Conservation (phyloP, 2,888 invertebrate species). For the Harpalus rubripes region DNA sequence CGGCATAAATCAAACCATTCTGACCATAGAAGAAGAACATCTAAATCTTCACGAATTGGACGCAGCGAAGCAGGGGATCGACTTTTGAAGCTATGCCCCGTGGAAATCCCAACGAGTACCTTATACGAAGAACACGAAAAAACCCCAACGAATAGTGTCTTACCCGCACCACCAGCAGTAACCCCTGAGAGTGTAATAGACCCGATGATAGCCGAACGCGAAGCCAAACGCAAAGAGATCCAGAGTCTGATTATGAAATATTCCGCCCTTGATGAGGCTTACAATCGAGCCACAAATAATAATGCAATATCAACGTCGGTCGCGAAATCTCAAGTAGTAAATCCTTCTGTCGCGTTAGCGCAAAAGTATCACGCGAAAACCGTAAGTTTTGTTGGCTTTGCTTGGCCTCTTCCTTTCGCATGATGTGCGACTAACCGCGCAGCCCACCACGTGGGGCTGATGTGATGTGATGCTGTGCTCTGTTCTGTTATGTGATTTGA, state of each 20-base stretch:
- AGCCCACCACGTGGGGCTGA: conserved; percentile 63
- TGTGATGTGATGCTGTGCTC: conserved; percentile 69
- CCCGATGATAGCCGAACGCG: conserved; percentile 84
- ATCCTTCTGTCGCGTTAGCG: conserved; percentile 74
- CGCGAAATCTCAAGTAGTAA: conserved; percentile 68
- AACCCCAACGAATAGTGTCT: conserved; percentile 54
- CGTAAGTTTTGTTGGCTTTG: conserved; percentile 74
- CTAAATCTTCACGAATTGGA: conserved; percentile 81
- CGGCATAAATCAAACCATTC: conserved; percentile 76
- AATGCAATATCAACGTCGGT: conserved; percentile 59
- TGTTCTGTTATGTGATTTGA: conserved; percentile 69
- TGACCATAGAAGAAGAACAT: conserved; percentile 75
- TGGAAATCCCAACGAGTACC: conserved; percentile 77
- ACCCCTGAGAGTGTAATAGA: conserved; percentile 79
- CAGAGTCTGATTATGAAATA: conserved; percentile 91
- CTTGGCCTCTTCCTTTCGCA: conserved; percentile 45
- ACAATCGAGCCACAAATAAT: conserved; percentile 75
- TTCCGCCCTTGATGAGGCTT: conserved; percentile 87
- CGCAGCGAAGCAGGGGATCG: conserved; percentile 82
- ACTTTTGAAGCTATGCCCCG: conserved; percentile 79
- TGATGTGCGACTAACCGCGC: conserved; percentile 48
- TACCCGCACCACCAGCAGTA: conserved; percentile 75
- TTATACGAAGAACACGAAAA: conserved; percentile 58
- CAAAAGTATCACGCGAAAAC: conserved; percentile 75
- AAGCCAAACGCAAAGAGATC: conserved; percentile 90